Conservation (phyloP, 2,113 vertebrate genomes). For the Corythaeola cristata region DNA sequence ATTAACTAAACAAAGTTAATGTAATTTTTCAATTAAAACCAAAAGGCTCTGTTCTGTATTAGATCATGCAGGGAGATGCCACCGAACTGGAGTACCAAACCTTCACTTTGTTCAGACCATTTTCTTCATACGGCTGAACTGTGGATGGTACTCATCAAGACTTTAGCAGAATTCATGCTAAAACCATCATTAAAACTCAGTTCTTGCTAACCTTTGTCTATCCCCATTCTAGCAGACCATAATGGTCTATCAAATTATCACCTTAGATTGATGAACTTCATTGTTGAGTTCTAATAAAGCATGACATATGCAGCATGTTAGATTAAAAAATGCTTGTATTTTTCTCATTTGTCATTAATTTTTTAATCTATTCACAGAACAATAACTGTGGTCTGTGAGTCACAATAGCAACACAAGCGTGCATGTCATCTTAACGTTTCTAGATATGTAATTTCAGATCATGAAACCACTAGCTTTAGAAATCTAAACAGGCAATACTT, state of each 20-base stretch:
- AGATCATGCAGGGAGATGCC: neutral
- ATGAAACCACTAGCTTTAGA: neutral
- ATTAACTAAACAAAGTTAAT: neutral
- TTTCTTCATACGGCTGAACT: neutral
- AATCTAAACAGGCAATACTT: neutral
- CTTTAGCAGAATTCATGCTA: neutral
- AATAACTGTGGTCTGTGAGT: neutral
- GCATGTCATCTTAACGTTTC: neutral
- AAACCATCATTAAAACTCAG: neutral
- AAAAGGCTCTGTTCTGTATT: neutral
- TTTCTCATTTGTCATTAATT: neutral
- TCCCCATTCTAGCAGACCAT: neutral
- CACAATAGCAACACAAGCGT: neutral
- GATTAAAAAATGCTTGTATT: neutral
- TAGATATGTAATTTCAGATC: neutral
- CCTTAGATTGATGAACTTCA: neutral
- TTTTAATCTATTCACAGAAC: neutral
- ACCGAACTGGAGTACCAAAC: neutral
- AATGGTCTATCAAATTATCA: neutral
- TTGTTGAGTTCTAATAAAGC: neutral
- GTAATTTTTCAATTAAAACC: neutral
- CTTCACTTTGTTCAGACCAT: neutral
- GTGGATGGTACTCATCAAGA: neutral
- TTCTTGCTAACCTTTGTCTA: neutral
- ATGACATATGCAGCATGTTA: neutral